These are phyloP conservation scores for Ictalurus furcatus DNA, from an alignment of 2,113 vertebrate genomes.

Conservation along the genomic window DNA sequence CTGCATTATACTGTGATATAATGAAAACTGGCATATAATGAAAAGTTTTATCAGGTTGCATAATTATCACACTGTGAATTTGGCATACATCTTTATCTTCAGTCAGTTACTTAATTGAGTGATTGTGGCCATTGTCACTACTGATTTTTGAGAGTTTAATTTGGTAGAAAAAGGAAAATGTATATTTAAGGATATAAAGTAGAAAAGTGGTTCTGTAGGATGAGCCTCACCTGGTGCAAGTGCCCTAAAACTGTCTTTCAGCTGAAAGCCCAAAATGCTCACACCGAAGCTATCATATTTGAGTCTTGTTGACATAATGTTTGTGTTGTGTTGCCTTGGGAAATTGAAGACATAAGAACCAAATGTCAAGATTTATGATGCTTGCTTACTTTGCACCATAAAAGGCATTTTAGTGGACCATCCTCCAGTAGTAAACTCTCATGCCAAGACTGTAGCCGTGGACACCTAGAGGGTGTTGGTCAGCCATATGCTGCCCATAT, in stretches of 20 bases:
- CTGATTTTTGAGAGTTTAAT: neutral
- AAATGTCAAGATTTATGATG: constrained; percentile 11
- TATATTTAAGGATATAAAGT: neutral
- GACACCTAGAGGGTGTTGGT: constrained; percentile 28
- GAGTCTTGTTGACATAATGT: neutral
- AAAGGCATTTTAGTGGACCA: constrained; percentile 33
- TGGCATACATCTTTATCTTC: neutral
- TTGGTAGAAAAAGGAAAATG: neutral
- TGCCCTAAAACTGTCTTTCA: neutral
- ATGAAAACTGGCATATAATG: neutral
- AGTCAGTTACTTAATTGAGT: neutral
- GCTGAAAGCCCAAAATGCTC: neutral
- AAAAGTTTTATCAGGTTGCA: neutral
- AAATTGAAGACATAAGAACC: neutral
- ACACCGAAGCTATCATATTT: neutral
- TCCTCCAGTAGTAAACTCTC: constrained; percentile 20
- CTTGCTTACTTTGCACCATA: constrained; percentile 3
- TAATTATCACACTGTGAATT: neutral
- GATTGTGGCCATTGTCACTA: neutral
- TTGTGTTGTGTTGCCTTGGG: neutral
- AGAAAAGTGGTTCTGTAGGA: neutral
- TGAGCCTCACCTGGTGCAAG: neutral
- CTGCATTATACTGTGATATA: neutral
- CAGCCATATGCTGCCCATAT: constrained; percentile 46
- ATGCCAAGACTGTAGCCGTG: constrained; percentile 4